These are phyloP conservation scores for Prunella fulvescens DNA, from an alignment of 2,113 vertebrate species.

Conservation along the genomic window DNA sequence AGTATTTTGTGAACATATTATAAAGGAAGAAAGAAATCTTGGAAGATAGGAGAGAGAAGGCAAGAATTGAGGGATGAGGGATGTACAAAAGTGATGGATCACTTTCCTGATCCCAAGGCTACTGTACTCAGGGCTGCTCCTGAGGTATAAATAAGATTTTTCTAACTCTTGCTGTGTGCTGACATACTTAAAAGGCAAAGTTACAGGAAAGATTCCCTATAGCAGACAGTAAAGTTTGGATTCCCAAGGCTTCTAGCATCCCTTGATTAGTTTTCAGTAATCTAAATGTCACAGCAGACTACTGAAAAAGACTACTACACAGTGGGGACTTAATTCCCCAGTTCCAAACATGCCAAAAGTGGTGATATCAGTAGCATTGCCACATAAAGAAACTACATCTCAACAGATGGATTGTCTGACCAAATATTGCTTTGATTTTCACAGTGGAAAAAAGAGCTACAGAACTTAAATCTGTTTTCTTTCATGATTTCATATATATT, in stretches of 20 bases:
- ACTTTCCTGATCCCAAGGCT: neutral
- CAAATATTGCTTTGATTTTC: neutral
- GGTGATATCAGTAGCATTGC: neutral
- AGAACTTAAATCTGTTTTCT: neutral
- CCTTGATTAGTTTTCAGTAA: neutral
- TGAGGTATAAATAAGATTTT: neutral
- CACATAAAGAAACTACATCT: neutral
- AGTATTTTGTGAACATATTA: neutral
- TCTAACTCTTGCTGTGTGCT: neutral
- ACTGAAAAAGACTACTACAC: neutral
- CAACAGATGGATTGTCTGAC: constrained; percentile 9
- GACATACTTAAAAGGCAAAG: neutral
- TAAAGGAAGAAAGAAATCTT: neutral
- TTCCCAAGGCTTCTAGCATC: neutral
- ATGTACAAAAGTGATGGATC: neutral
- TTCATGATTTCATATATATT: neutral
- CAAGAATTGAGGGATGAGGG: neutral
- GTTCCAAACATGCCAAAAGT: neutral
- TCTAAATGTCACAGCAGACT: neutral
- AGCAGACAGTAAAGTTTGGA: neutral
- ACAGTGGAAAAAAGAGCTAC: neutral
- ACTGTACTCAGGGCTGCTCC: neutral
- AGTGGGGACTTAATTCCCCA: neutral
- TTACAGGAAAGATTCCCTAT: neutral
- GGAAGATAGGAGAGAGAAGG: neutral